Percentiles rank a stretch among this genome's conserved stretches.
phyloP scores from a whole-genome alignment of 2,888 invertebrate genomes.

The Coelinius sp. region DNA sequence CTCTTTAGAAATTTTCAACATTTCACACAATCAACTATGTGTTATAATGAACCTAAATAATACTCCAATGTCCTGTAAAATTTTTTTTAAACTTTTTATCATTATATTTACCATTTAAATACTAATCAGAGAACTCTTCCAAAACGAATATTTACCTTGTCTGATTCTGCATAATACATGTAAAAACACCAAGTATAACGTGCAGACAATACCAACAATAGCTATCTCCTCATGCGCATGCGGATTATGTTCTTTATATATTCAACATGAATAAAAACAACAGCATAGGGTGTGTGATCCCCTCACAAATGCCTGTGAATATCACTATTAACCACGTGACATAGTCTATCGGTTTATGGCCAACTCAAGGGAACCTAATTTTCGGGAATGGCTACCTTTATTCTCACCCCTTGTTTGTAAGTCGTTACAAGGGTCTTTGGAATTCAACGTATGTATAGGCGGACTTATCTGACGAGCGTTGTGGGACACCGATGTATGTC shows the following conservation, averaged over 20 bases:
- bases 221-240: background rate
- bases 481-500: constrained; percentile 8
- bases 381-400: too few species aligned
- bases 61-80: too few species aligned
- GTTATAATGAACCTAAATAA: too few species aligned
- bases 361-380: background rate
- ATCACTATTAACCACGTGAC: background rate
- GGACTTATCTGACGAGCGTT: constrained; percentile 25
- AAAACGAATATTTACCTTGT: background rate
- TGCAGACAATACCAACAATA: background rate
- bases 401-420: background rate
- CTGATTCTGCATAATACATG: constrained; percentile 5
- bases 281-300: background rate
- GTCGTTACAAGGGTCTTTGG: constrained; percentile 9
- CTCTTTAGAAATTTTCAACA: too few species aligned
- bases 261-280: background rate
- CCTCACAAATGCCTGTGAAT: background rate
- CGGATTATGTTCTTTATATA: background rate
- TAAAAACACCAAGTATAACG: background rate
- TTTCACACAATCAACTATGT: too few species aligned
- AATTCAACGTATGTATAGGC: constrained; percentile 23
- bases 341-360: background rate
- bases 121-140: too few species aligned
- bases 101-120: too few species aligned
- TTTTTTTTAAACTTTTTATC: too few species aligned